Evolutionary conservation across 2,888 invertebrate species (phyloP).

Genomic region (Venustoraphidia nigricollis): DNA sequence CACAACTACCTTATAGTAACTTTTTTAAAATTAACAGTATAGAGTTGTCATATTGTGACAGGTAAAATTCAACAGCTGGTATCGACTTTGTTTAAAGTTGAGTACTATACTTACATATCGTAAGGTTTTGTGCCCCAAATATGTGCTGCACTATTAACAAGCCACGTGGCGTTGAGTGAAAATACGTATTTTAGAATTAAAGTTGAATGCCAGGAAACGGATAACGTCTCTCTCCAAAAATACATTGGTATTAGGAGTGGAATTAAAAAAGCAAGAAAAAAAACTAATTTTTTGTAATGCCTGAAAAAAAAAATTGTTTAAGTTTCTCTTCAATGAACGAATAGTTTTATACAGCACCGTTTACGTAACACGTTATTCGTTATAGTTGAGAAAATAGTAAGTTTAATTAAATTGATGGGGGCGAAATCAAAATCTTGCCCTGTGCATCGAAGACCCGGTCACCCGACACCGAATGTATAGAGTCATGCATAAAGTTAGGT

Average conservation of each 20-base stretch:
- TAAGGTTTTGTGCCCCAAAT: slow-evolving; percentile 31
- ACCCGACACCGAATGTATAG: no score
- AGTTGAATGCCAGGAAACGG: slow-evolving; percentile 27
- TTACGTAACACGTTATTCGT: no score
- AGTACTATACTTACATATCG: slow-evolving; percentile 19
- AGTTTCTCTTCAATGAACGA: background rate
- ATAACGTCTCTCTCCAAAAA: slow-evolving; percentile 39
- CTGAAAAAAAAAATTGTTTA: background rate
- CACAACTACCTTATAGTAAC: background rate
- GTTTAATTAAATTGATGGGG: no score
- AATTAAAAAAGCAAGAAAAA: slow-evolving; percentile 15
- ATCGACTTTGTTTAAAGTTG: background rate
- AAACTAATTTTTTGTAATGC: slow-evolving; percentile 2
- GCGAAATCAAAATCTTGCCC: no score
- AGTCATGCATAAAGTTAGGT: no score
- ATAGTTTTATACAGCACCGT: no score
- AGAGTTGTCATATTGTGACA: no score
- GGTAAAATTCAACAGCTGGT: no score
- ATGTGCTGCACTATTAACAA: slow-evolving; percentile 51
- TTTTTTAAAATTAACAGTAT: no score
- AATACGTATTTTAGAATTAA: slow-evolving; percentile 35
- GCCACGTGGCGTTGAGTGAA: slow-evolving; percentile 43
- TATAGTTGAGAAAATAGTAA: no score
- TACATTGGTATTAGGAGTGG: slow-evolving; percentile 41
- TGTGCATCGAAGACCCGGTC: no score